phyloP scores from a whole-genome alignment of 2,888 invertebrate species.

The Prionchulus punctatus region DNA sequence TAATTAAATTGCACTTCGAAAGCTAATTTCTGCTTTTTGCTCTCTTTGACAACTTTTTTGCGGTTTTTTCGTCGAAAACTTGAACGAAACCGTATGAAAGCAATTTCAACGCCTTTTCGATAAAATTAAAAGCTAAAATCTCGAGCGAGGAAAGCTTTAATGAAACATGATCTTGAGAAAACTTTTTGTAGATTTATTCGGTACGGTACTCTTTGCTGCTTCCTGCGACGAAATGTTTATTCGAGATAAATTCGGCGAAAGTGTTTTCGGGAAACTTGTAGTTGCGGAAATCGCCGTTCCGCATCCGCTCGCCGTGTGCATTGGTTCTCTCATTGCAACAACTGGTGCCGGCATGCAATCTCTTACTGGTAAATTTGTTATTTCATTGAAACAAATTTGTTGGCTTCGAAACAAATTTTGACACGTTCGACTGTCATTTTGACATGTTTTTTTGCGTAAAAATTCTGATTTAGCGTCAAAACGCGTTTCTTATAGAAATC shows the following conservation, averaged over 20 bases:
- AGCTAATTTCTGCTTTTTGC: too few relatives aligned
- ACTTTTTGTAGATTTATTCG: slow-evolving; percentile 49
- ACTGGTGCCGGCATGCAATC: slow-evolving; percentile 94
- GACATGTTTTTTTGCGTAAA: too few relatives aligned
- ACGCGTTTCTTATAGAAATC: neutral
- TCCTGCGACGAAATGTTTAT: slow-evolving; percentile 84
- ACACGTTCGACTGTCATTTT: too few relatives aligned
- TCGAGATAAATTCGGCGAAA: slow-evolving; percentile 56
- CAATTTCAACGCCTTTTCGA: too few relatives aligned
- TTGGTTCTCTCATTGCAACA: slow-evolving; percentile 95
- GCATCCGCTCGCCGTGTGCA: slow-evolving; percentile 88
- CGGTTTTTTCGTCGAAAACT: too few relatives aligned
- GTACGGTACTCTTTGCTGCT: slow-evolving; percentile 78
- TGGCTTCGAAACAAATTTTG: neutral
- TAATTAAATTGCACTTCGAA: too few relatives aligned
- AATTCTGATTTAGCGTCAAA: too few relatives aligned
- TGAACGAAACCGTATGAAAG: too few relatives aligned
- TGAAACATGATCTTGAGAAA: too few relatives aligned
- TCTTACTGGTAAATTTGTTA: slow-evolving; percentile 47
- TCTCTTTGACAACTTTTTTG: too few relatives aligned
- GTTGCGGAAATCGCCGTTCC: slow-evolving; percentile 43
- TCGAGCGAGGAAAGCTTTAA: too few relatives aligned
- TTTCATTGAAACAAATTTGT: neutral
- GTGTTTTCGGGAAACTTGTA: slow-evolving; percentile 26
- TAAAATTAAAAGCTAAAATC: too few relatives aligned